Evolutionary conservation across 1,140 invertebrate genomes (phyloP).

Genomic region (Propsilocerus akamusi): DNA sequence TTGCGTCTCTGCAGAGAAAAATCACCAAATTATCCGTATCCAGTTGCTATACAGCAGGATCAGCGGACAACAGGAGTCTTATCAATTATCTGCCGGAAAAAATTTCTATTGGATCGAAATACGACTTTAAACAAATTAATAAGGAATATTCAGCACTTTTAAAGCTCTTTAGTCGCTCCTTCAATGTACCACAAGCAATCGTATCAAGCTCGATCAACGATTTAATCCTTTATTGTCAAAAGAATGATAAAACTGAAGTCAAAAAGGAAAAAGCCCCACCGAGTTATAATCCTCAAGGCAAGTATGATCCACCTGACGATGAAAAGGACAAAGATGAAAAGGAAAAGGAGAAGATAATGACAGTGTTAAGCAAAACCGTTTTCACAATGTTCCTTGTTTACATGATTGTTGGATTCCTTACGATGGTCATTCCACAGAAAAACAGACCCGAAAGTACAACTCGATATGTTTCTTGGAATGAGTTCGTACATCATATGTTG

Average conservation of each 20-base stretch:
- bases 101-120: slow-evolving; percentile 8
- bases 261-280: slow-evolving; percentile 15
- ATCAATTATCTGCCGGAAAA: background rate
- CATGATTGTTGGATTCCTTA: slow-evolving; percentile 47
- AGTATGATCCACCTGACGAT: background rate
- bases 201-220: slow-evolving; percentile 11
- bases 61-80: background rate
- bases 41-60: background rate
- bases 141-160: slow-evolving; percentile 27
- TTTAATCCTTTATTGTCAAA: slow-evolving; percentile 11
- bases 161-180: slow-evolving; percentile 17
- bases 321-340: slow-evolving; percentile 26
- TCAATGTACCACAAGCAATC: slow-evolving; percentile 12
- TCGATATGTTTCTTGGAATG: slow-evolving; percentile 80
- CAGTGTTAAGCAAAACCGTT: slow-evolving; percentile 47
- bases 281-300: background rate
- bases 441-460: slow-evolving; percentile 19
- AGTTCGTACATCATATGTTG: slow-evolving; percentile 85
- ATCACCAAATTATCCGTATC: background rate
- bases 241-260: slow-evolving; percentile 15
- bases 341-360: slow-evolving; percentile 42
- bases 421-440: slow-evolving; percentile 12
- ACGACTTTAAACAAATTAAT: slow-evolving; percentile 16
- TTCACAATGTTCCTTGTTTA: slow-evolving; percentile 59
- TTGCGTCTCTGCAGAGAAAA: background rate